A percentile compares a stretch with the other conserved stretches of the same genome.
Evolutionary conservation across 2,888 invertebrate genomes (phyloP).

Genomic region (Leptarthrus brevirostris): DNA sequence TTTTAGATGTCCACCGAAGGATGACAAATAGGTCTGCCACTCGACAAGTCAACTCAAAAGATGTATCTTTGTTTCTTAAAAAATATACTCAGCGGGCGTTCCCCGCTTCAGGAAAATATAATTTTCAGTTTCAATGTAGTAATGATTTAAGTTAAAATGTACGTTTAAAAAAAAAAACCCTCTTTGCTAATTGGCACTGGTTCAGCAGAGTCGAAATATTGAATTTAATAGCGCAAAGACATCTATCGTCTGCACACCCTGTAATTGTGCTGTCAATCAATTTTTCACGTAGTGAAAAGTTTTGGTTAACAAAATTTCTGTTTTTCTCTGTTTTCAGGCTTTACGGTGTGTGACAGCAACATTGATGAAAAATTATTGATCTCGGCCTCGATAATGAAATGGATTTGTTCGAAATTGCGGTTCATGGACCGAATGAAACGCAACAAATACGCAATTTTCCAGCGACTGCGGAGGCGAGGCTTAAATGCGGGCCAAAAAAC

Average conservation of each 20-base stretch:
- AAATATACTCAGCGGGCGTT: too few relatives aligned
- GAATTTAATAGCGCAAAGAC: constrained; percentile 2
- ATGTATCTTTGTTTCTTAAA: too few relatives aligned
- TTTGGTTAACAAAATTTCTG: not conserved
- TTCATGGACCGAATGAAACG: constrained; percentile 58
- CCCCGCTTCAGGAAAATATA: too few relatives aligned
- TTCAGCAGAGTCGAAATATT: constrained; percentile 11
- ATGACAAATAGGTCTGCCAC: too few relatives aligned
- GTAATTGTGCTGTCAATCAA: constrained; percentile 28
- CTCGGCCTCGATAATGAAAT: constrained; percentile 65
- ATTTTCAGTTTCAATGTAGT: too few relatives aligned
- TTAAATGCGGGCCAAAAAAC: constrained; percentile 8
- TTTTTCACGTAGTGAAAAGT: not conserved
- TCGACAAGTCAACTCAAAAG: too few relatives aligned
- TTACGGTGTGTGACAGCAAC: not conserved
- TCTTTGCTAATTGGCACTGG: not conserved
- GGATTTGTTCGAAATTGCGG: constrained; percentile 64
- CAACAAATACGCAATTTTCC: not conserved
- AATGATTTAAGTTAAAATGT: too few relatives aligned
- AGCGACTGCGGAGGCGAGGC: not conserved
- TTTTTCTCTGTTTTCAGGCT: constrained; percentile 14
- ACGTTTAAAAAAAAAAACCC: too few relatives aligned
- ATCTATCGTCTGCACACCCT: not conserved
- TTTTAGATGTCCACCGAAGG: too few relatives aligned
- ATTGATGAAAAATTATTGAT: not conserved